A percentile compares a stretch with the other conserved stretches of the same genome.
These are phyloP conservation scores for Microhierax caerulescens DNA, from an alignment of 2,797 vertebrate species.

Conservation along the genomic window DNA sequence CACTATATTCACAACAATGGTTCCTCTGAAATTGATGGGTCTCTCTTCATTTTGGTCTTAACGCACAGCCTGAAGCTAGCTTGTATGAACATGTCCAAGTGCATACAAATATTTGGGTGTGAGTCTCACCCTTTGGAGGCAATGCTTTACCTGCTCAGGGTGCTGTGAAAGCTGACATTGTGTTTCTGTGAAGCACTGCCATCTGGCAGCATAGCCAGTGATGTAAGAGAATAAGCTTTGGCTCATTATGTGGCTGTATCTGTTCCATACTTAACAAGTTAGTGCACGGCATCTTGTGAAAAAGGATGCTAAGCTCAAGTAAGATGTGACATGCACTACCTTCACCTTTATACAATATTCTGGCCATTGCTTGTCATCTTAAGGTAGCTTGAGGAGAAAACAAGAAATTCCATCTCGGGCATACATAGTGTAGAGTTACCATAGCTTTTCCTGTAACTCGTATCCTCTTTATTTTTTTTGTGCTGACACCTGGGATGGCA, in stretches of 20 bases:
- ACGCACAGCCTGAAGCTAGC: neutral
- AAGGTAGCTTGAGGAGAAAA: neutral
- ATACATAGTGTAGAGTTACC: neutral
- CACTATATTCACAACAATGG: neutral
- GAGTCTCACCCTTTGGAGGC: neutral
- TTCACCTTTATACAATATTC: neutral
- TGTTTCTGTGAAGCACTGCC: neutral
- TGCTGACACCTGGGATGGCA: neutral
- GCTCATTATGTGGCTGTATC: neutral
- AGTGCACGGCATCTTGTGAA: neutral
- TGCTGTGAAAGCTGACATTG: neutral
- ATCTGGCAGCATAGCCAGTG: neutral
- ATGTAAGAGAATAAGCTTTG: neutral
- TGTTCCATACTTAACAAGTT: neutral
- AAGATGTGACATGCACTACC: neutral
- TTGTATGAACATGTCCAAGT: neutral
- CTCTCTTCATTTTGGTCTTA: neutral
- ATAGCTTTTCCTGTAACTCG: neutral
- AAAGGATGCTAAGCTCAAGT: neutral
- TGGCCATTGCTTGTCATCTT: neutral
- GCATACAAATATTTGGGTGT: neutral
- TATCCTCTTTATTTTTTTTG: neutral
- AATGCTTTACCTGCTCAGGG: neutral
- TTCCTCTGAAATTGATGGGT: neutral
- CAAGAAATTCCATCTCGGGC: neutral